Evolutionary conservation across 1,140 invertebrate genomes (phyloP).

Genomic region (Drosophila cardini): DNA sequence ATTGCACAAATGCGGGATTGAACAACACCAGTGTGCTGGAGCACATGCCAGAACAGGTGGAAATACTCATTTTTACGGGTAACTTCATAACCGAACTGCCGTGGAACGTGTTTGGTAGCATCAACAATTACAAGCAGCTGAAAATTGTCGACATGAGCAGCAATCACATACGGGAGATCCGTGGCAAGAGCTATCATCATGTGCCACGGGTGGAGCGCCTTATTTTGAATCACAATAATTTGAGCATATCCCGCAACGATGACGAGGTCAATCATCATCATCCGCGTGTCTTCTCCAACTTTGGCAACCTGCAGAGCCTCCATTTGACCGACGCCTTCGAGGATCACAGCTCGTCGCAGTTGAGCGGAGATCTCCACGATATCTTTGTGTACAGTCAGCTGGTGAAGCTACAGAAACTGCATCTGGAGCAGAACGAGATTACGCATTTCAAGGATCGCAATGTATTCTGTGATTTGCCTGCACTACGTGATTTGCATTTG

Average conservation of each 20-base stretch:
- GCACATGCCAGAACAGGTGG: conserved; percentile 88
- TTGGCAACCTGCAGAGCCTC: conserved; percentile 89
- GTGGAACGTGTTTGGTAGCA: conserved; percentile 90
- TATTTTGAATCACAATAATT: conserved; percentile 90
- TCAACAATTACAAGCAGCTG: conserved; percentile 87
- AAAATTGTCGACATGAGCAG: conserved; percentile 91
- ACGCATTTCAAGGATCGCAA: conserved; percentile 87
- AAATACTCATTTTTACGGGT: conserved; percentile 91
- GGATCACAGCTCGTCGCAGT: conserved; percentile 87
- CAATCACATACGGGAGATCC: conserved; percentile 90
- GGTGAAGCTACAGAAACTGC: conserved; percentile 89
- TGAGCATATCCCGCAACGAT: conserved; percentile 87
- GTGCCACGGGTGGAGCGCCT: conserved; percentile 90
- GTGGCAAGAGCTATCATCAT: conserved; percentile 91
- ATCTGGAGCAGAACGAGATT: conserved; percentile 93
- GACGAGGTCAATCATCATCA: conserved; percentile 88
- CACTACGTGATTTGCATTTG: conserved; percentile 89
- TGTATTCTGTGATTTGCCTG: conserved; percentile 90
- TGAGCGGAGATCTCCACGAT: conserved; percentile 89
- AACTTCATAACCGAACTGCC: conserved; percentile 89
- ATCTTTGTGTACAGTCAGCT: conserved; percentile 91
- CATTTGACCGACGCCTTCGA: conserved; percentile 92
- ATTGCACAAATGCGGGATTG: conserved; percentile 90
- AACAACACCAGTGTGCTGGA: conserved; percentile 86
- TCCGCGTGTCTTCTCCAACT: conserved; percentile 92